Evolutionary conservation across 2,113 vertebrate species (phyloP).

Genomic region (Lagenorhynchus albirostris): DNA sequence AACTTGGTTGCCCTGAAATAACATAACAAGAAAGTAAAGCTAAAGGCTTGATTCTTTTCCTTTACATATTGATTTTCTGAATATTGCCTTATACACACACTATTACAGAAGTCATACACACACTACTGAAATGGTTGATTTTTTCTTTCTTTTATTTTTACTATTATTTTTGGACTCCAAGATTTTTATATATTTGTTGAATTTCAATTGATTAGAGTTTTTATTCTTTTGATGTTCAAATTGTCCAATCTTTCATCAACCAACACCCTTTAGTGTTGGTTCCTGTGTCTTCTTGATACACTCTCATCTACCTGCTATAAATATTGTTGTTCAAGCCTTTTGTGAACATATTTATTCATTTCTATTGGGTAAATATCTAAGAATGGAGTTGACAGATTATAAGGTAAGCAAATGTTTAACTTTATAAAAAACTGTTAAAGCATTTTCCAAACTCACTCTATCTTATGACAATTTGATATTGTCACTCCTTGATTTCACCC

Average conservation of each 20-base stretch:
- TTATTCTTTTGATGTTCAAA: background rate
- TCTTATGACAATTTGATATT: background rate
- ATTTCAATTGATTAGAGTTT: background rate
- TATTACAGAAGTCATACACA: background rate
- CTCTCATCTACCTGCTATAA: background rate
- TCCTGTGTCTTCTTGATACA: background rate
- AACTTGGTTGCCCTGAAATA: background rate
- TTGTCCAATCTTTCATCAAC: background rate
- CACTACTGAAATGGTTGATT: background rate
- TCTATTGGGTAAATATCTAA: background rate
- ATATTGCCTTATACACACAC: background rate
- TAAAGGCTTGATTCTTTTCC: background rate
- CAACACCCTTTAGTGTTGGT: background rate
- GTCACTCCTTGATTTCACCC: background rate
- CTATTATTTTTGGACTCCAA: background rate
- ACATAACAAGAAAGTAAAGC: background rate
- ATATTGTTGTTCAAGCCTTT: background rate
- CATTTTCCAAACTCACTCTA: background rate
- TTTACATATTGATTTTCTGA: background rate
- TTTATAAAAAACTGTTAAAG: background rate
- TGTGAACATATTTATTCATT: background rate
- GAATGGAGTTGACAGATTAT: background rate
- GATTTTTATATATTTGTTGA: background rate
- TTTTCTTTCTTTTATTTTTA: background rate
- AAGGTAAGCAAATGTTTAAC: background rate